These are phyloP conservation scores for Microcaecilia unicolor DNA, from an alignment of 2,797 vertebrate species.

Conservation along the genomic window DNA sequence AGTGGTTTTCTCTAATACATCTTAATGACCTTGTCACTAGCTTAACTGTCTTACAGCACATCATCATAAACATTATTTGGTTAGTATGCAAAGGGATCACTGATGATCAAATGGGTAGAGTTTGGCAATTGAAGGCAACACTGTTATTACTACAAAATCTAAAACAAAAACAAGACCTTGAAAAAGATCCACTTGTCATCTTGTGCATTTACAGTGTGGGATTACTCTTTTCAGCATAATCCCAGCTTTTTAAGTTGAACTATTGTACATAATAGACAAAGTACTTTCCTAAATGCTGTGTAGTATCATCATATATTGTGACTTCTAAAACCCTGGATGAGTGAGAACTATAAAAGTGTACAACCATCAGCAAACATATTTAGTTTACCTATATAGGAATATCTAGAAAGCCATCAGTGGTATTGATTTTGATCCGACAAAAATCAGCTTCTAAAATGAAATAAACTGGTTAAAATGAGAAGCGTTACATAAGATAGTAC, in stretches of 20 bases:
- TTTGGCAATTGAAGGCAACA: too few relatives aligned
- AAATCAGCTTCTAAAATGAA: not conserved
- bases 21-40: too few relatives aligned
- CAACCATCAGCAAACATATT: slow-evolving; percentile 1
- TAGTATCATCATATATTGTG: not conserved
- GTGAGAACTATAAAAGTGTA: not conserved
- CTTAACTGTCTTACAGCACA: too few relatives aligned
- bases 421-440: slow-evolving; percentile 15
- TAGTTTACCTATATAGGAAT: not conserved
- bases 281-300: slow-evolving; percentile 6
- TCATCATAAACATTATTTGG: too few relatives aligned
- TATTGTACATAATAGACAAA: not conserved
- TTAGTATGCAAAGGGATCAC: too few relatives aligned
- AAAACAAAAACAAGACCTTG: too few relatives aligned
- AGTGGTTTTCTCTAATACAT: too few relatives aligned
- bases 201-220: not conserved
- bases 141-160: too few relatives aligned
- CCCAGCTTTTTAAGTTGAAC: too few relatives aligned
- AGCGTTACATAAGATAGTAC: not conserved
- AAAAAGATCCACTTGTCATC: not conserved
- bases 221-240: too few relatives aligned
- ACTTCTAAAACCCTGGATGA: slow-evolving; percentile 5
- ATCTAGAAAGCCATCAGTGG: not conserved
- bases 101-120: too few relatives aligned
- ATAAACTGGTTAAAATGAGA: not conserved